These are phyloP conservation scores for Ochotona princeps DNA, from an alignment of 2,113 vertebrate genomes.

Conservation along the genomic window DNA sequence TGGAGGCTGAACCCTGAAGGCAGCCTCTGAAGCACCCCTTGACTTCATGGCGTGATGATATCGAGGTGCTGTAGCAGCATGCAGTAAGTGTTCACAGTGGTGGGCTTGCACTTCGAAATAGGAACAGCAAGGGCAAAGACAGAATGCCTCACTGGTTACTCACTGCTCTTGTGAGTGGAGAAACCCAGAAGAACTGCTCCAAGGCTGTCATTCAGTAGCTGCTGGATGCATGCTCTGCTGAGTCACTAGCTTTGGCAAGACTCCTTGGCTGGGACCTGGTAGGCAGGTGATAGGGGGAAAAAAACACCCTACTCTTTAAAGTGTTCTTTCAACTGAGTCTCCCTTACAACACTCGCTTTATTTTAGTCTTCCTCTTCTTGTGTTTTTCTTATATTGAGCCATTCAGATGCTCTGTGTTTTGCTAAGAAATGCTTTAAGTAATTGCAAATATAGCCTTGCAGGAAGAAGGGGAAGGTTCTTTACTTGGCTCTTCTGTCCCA, in stretches of 20 bases:
- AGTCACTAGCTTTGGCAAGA: constrained; percentile 79
- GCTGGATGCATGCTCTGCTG: constrained; percentile 55
- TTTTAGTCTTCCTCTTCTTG: not conserved
- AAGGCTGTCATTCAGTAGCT: constrained; percentile 28
- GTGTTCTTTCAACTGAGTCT: not conserved
- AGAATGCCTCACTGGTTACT: not conserved
- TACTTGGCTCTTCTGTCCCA: not conserved
- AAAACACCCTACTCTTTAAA: not conserved
- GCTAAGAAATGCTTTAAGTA: not conserved
- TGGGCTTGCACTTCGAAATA: not conserved
- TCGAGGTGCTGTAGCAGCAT: not conserved
- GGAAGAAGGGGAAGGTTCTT: not conserved
- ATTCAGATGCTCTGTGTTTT: not conserved
- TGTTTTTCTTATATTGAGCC: not conserved
- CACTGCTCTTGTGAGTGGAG: not conserved
- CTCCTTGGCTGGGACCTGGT: constrained; percentile 24
- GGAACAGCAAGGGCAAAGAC: not conserved
- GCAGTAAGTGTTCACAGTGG: not conserved
- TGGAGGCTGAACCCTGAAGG: not conserved
- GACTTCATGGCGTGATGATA: not conserved
- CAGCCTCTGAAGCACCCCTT: not conserved
- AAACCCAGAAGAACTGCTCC: not conserved
- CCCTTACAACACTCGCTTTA: constrained; percentile 9
- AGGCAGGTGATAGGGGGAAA: constrained; percentile 58
- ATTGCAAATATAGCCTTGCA: not conserved